Percentiles rank a stretch among this genome's conserved stretches.
phyloP scores from a whole-genome alignment of 2,113 vertebrate species.

The Acrocephalus kingi region DNA sequence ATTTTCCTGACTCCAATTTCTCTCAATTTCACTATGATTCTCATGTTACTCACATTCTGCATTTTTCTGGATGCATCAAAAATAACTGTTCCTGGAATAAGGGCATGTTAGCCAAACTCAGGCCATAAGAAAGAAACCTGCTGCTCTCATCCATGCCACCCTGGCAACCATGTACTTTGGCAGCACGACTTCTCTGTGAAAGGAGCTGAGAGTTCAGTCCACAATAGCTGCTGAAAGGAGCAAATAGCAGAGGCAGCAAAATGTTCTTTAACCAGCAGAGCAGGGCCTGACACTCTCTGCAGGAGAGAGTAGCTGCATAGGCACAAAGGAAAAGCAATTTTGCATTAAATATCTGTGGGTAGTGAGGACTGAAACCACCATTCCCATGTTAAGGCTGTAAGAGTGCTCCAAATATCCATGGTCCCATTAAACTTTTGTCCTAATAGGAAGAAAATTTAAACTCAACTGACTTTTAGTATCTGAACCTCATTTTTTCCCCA shows the following conservation, averaged over 20 bases:
- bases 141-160: neutral
- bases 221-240: conserved; percentile 33
- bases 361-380: neutral
- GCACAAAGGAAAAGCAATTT: conserved; percentile 14
- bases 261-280: conserved; percentile 39
- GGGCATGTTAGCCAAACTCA: neutral
- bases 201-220: conserved; percentile 10
- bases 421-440: neutral
- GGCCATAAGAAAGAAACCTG: neutral
- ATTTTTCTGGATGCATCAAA: neutral
- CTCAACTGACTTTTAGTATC: neutral
- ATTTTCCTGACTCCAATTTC: neutral
- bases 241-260: conserved; percentile 42
- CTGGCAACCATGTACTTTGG: neutral
- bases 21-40: neutral
- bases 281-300: conserved; percentile 40
- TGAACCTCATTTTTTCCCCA: neutral
- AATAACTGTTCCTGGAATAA: neutral
- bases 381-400: neutral
- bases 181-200: neutral
- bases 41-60: neutral
- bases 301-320: neutral
- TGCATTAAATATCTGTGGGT: neutral
- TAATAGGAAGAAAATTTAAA: neutral
- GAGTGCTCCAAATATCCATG: neutral